A percentile compares a stretch with the other conserved stretches of the same genome.
phyloP scores from a whole-genome alignment of 2,113 vertebrate species.

The Crotalus horridus region DNA sequence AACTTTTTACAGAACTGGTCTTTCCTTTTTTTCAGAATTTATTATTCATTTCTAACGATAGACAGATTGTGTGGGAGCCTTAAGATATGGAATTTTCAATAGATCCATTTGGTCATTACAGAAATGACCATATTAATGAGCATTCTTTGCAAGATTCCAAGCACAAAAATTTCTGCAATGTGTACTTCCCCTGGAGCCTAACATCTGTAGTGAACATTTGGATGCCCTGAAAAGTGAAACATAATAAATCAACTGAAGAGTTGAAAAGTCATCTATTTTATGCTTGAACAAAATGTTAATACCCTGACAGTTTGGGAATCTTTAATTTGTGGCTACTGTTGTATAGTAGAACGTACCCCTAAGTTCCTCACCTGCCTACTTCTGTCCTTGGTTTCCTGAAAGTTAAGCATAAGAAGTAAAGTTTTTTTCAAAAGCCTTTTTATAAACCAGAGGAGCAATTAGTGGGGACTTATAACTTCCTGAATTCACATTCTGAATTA shows the following conservation, averaged over 20 bases:
- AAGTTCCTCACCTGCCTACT: conserved; percentile 37
- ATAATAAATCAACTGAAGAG: neutral
- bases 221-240: neutral
- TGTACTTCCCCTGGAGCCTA: neutral
- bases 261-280: neutral
- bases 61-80: neutral
- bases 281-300: neutral
- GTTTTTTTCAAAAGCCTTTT: conserved; percentile 33
- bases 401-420: conserved; percentile 37
- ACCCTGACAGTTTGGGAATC: neutral
- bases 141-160: neutral
- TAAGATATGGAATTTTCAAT: neutral
- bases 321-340: neutral
- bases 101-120: neutral
- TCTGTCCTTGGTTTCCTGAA: conserved; percentile 42
- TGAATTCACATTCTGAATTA: conserved; percentile 59
- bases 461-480: conserved; percentile 51
- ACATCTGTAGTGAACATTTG: neutral
- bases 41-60: neutral
- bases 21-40: neutral
- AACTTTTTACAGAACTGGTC: neutral
- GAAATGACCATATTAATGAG: neutral
- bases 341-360: neutral
- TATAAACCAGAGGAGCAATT: conserved; percentile 61
- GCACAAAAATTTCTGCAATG: neutral